These are phyloP conservation scores for Acropora yongei DNA, from an alignment of 64 coral and sea anemone species.

Conservation along the genomic window DNA sequence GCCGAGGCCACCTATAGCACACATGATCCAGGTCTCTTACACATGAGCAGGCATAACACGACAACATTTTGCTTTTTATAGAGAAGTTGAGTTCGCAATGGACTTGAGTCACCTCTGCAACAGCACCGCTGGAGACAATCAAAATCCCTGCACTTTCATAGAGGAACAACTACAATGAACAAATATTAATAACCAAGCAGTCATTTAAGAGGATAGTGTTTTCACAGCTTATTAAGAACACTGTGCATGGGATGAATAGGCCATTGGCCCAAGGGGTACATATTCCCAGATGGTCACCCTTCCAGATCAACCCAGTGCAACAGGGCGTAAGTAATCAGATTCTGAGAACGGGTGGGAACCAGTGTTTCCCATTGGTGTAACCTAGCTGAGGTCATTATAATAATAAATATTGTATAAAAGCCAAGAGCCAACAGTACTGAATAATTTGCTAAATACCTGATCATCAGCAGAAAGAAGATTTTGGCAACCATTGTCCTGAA, in stretches of 20 bases:
- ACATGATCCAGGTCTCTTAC: too few species aligned
- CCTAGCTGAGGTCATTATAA: neutral
- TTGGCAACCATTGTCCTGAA: slow-evolving; percentile 95
- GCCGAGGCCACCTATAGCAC: too few species aligned
- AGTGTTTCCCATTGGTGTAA: too few species aligned
- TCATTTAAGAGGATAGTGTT: neutral
- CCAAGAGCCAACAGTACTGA: neutral
- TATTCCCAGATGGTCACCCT: too few species aligned
- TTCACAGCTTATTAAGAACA: too few species aligned
- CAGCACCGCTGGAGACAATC: slow-evolving; percentile 85
- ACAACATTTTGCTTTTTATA: too few species aligned
- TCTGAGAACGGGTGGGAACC: too few species aligned
- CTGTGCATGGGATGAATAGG: too few species aligned
- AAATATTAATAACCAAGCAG: neutral
- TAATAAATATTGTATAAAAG: neutral
- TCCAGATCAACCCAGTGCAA: too few species aligned
- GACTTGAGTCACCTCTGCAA: slow-evolving; percentile 76
- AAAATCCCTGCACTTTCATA: slow-evolving; percentile 99
- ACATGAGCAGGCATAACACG: too few species aligned
- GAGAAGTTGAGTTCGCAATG: neutral
- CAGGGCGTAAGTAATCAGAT: too few species aligned
- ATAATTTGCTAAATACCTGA: slow-evolving; percentile 42
- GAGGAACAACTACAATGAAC: slow-evolving; percentile 75
- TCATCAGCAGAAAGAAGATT: slow-evolving; percentile 89
- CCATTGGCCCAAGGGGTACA: too few species aligned